Evolutionary conservation across 2,797 vertebrate genomes (phyloP), one percentile per base, ranked within the genome.

Genomic region (Cyprinodon diabolis): DNA sequence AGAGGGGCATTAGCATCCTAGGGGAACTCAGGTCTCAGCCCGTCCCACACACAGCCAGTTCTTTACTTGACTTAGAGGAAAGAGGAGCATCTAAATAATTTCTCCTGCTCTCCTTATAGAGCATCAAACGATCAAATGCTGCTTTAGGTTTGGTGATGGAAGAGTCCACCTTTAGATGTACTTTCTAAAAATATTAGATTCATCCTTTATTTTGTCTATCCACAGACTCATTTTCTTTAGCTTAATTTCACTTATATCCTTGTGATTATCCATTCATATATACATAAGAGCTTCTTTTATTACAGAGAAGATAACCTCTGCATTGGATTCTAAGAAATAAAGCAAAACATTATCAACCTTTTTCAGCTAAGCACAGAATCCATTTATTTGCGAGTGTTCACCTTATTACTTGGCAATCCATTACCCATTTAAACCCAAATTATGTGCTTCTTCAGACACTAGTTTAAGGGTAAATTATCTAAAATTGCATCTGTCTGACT

Each of bases 251-350:
- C 23, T 43, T 56, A 66, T 40, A 4, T 51, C 76, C 82, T 67
- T 78, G 58, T 72, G 77, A 77, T 81, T 78, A 75, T 85, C 78
- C 85, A 51, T 51, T 9, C 66, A 60, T 80, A 83, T 77, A 75
- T 30, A 47, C 17, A 55, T 8, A 66, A 9, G 25, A 10, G 19
- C 25, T 73, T 30, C 8, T 10, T 40, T 19, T 65, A 40, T 43
- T 43, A 43, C 19, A 62, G 14, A 12, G 19, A 23, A 25, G 35
- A 23, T 40, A 52, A 43, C 17, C 45, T 57, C 35, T 63, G 9
- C 8, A 43, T 43, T 21, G 37, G 37, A 51, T 52, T 21, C 48
- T 52, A 2, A 3, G 25, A 17, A 37, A 52, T 25, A 51, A 52
- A 52, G 19, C 19, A 37, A 52, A 35, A 37, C 37, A 8, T 68